Evolutionary conservation across 2,797 vertebrate species (phyloP).

Genomic region (Sylvilagus floridanus): DNA sequence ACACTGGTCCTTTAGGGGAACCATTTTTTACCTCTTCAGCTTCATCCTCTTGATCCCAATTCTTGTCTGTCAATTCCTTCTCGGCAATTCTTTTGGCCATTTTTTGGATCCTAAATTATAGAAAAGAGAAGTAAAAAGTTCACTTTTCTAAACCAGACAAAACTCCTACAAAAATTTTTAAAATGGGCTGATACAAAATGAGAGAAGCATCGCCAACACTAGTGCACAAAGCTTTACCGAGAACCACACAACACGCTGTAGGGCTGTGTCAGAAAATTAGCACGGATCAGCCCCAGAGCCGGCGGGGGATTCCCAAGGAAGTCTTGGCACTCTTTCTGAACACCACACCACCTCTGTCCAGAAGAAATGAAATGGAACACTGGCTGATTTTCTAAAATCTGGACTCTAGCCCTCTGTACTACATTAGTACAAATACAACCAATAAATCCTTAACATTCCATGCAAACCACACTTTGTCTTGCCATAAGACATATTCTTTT

Average conservation of each 20-base stretch:
- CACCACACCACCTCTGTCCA: not conserved
- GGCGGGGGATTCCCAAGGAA: not conserved
- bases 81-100: constrained; percentile 99
- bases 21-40: constrained; percentile 94
- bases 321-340: not conserved
- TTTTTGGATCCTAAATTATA: constrained; percentile 81
- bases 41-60: constrained; percentile 99
- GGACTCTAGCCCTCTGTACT: not conserved
- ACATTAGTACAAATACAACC: not conserved
- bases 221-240: not conserved
- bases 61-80: constrained; percentile 97
- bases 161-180: not conserved
- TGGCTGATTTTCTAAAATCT: not conserved
- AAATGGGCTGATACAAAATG: not conserved
- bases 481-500: not conserved
- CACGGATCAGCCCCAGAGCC: accelerated
- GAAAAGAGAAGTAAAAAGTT: not conserved
- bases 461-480: not conserved
- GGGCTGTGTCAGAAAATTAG: accelerated
- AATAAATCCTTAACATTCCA: not conserved
- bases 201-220: not conserved
- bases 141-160: not conserved
- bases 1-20: too few relatives aligned
- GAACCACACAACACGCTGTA: accelerated
- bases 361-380: not conserved